Evolutionary conservation across 2,113 vertebrate species (phyloP), one percentile per base, ranked within the genome.

Genomic region (Muntiacus reevesi): DNA sequence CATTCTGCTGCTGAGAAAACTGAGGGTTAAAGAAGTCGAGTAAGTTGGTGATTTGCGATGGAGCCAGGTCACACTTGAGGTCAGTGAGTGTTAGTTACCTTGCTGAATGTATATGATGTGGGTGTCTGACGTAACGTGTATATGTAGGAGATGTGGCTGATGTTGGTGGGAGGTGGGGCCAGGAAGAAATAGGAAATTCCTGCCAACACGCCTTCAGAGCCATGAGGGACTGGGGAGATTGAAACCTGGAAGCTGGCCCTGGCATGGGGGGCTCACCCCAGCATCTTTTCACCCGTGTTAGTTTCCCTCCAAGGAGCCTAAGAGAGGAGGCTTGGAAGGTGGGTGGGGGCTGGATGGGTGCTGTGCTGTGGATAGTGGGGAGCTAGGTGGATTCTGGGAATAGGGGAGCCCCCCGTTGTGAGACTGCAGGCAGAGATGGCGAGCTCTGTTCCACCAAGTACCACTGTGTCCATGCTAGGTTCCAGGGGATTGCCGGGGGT

Each of bases 381-480:
- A 62, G 54, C 84, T 33, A 12, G 55, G 45, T 1, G 2, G 82
- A 52, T 16, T 33, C 30, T 19, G 33, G 57, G 57, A 40, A 76
- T 40, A 16, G 59, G n/a, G 33, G 33, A 6, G 3, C 1, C 1
- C 3, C 2, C 52, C 10, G 1, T 50, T 0, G 1, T 33, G 9
- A 57, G 43, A 43, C 12, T 27, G 30, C 3, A 40, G 60, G 33
- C 15, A 19, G 8, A 23, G 78, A 55, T 0, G 0, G 7, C 1
- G 5, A 28, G 47, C 33, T 40, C n/a, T 7, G 57, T 16, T 27
- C 50, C 57, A 6, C 27, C 6, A 13, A 59, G 60, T 40, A 13
- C 12, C 14, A 0, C 86, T 11, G 0, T 15, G 54, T 76, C 23
- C 7, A 2, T 25, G 27, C 43, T 6, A 10, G 16, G 30, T 5